phyloP scores from a whole-genome alignment of 2,888 invertebrate species.

The Drosophila rellima region DNA sequence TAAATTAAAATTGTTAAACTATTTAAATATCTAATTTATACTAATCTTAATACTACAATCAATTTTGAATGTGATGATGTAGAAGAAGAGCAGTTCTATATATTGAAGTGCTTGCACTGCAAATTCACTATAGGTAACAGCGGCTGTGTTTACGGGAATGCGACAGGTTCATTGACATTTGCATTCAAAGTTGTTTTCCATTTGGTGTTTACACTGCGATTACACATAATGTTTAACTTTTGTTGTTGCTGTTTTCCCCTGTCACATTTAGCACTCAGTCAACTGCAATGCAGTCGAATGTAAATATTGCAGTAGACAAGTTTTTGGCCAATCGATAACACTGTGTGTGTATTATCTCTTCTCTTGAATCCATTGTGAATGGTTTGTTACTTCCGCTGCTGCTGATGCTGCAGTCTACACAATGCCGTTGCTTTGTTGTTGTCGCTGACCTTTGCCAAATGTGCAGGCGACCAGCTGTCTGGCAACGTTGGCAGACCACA shows the following conservation, averaged over 20 bases:
- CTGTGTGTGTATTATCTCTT: constrained; percentile 27
- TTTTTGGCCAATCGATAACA: constrained; percentile 61
- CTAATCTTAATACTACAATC: too few relatives aligned
- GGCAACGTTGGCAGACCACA: constrained; percentile 31
- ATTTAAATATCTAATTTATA: too few relatives aligned
- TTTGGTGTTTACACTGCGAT: constrained; percentile 47
- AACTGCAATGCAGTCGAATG: constrained; percentile 39
- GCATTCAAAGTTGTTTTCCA: constrained; percentile 39
- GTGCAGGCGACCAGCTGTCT: constrained; percentile 56
- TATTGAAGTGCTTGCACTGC: neutral
- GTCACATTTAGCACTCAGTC: neutral
- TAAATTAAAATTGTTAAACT: too few relatives aligned
- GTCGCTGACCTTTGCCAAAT: constrained; percentile 59
- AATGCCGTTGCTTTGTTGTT: constrained; percentile 3
- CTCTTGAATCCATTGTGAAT: constrained; percentile 32
- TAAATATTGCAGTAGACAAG: constrained; percentile 38
- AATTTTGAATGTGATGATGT: too few relatives aligned
- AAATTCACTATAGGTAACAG: neutral
- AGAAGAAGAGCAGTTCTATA: neutral
- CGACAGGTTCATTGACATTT: constrained; percentile 60
- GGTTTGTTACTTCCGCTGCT: constrained; percentile 32
- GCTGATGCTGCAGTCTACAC: constrained; percentile 7
- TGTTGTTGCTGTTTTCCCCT: constrained; percentile 6
- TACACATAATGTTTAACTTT: constrained; percentile 34
- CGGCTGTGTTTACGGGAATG: constrained; percentile 9